These are phyloP conservation scores for Papilio glaucus DNA, from an alignment of 1,140 invertebrate genomes.

Conservation along the genomic window DNA sequence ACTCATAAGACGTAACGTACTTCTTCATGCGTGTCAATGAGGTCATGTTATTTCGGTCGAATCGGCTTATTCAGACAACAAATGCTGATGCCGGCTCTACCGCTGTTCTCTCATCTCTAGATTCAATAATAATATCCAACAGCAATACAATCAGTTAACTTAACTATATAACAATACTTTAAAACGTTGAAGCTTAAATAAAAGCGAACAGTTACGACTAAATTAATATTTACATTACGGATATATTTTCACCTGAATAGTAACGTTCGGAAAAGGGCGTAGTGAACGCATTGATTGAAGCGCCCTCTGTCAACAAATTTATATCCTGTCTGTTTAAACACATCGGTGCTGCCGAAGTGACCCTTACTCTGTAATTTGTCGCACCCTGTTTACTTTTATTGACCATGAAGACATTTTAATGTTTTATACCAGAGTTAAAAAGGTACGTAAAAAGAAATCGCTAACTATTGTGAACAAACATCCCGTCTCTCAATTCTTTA, in stretches of 20 bases:
- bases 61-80: too few species aligned
- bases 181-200: not conserved
- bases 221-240: not conserved
- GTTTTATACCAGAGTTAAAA: not conserved
- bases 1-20: too few species aligned
- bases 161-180: too few species aligned
- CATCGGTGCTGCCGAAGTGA: not conserved
- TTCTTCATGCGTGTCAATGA: too few species aligned
- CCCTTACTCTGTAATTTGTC: not conserved
- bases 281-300: not conserved
- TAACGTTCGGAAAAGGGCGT: not conserved
- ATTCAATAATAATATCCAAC: too few species aligned
- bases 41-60: too few species aligned
- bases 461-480: not conserved
- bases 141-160: too few species aligned
- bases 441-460: not conserved
- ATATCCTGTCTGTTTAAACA: not conserved
- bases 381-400: not conserved
- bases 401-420: not conserved
- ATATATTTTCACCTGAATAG: conserved; percentile 9
- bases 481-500: too few species aligned
- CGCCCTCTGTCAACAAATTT: not conserved
- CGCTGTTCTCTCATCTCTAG: too few species aligned
- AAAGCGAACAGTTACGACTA: not conserved
- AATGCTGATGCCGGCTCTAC: too few species aligned